Conservation (phyloP, 2,113 vertebrate species). For the Hyaena hyaena region DNA sequence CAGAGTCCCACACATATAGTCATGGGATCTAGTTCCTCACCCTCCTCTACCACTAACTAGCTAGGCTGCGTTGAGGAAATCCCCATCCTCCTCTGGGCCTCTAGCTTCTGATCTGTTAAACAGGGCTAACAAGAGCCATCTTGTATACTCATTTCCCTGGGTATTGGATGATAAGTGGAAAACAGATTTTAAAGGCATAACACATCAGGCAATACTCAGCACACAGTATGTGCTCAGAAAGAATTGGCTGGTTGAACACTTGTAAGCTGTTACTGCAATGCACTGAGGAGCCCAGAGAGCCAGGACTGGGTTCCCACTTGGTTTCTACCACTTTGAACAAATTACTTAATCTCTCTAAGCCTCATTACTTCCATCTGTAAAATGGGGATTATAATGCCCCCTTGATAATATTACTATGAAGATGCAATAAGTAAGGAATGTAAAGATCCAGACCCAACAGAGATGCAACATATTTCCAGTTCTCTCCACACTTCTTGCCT, state of each 20-base stretch:
- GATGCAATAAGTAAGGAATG: neutral
- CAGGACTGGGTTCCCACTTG: neutral
- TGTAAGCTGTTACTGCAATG: neutral
- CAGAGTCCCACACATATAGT: neutral
- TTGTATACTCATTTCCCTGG: neutral
- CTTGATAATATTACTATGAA: neutral
- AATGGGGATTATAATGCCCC: constrained; percentile 33
- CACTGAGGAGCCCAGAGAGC: neutral
- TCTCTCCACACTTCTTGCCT: neutral
- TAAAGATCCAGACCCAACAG: constrained; percentile 16
- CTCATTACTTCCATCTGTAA: constrained; percentile 56
- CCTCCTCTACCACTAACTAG: neutral
- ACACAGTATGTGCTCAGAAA: neutral
- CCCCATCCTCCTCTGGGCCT: neutral
- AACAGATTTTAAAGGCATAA: neutral
- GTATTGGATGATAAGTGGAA: neutral
- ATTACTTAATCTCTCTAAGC: constrained; percentile 30
- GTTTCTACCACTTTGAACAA: neutral
- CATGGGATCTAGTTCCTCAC: neutral
- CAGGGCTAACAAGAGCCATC: neutral
- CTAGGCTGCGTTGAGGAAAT: neutral
- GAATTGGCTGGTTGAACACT: neutral
- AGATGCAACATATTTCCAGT: neutral
- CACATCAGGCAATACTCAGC: neutral
- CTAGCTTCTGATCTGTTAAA: neutral